Evolutionary conservation across 2,888 invertebrate genomes (phyloP), one percentile per base, ranked within the genome.

Genomic region (Diadromus collaris): DNA sequence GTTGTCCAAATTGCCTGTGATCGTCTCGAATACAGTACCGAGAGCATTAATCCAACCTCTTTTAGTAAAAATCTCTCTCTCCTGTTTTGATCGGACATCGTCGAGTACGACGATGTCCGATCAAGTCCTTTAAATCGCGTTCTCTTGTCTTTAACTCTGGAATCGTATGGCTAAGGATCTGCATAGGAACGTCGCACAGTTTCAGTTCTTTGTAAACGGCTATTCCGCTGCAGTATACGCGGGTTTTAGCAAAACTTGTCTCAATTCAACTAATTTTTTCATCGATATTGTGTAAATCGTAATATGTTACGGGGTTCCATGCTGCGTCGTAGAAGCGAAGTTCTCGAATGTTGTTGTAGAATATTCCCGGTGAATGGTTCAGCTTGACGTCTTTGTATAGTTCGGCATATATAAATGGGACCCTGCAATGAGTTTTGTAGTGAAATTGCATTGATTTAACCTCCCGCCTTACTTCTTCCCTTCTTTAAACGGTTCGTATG

Each of bases 1-100:
- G 65, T 84, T 83, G 68, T 86, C 85, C 38, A 86, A 70, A 7
- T 83, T 85, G 21, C 86, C 86, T 44, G 84, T 82, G 6, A 88
- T 78, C 21, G 83, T 78, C 78, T 86, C 86, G 32, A 84, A 84
- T 29, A 83, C 54, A 1, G 82, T 75, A 1, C 86, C 85, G 2
- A 84, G 48, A 9, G 70, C 81, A 38, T 84, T 81, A 68, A 86
- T 70, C 76, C 81, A 83, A 24, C 84, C 84, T 29, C 83, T 74
- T 79, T 85, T 81, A 1, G 41, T 34, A 4, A n/a, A n/a, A n/a
- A n/a, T n/a, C n/a, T n/a, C n/a, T n/a, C n/a, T n/a, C n/a, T n/a
- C n/a, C n/a, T n/a, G n/a, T n/a, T n/a, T n/a, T n/a, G n/a, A n/a
- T n/a, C n/a, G n/a, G n/a, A n/a, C n/a, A n/a, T n/a, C n/a, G n/a